A percentile compares a stretch with the other conserved stretches of the same genome.
These are phyloP conservation scores for Sebastes nivosus DNA, from an alignment of 2,797 vertebrate genomes.

Conservation along the genomic window DNA sequence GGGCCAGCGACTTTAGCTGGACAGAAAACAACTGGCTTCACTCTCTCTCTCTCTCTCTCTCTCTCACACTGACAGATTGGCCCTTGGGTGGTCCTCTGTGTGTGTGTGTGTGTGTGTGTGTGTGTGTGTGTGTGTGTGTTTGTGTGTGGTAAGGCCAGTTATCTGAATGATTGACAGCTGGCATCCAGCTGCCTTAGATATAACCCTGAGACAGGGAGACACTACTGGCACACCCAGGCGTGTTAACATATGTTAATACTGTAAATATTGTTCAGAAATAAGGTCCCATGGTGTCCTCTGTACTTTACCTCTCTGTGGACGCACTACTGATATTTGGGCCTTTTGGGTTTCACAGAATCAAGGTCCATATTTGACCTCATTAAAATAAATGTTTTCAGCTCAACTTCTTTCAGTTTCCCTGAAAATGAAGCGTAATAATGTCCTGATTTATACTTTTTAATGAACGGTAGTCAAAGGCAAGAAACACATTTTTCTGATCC, in stretches of 20 bases:
- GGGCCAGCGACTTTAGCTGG: constrained; percentile 66
- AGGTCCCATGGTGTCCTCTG: no score
- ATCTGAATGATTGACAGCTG: constrained; percentile 67
- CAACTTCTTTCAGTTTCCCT: neutral
- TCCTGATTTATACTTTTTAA: neutral
- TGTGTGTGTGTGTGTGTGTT: constrained; percentile 23
- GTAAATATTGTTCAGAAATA: no score
- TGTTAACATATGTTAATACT: no score
- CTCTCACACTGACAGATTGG: neutral
- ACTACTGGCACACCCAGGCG: neutral
- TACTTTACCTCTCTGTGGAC: no score
- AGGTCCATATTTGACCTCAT: neutral
- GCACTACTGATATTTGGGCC: neutral
- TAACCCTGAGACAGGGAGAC: constrained; percentile 15
- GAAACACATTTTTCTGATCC: no score
- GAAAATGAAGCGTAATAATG: neutral
- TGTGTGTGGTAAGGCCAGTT: constrained; percentile 47
- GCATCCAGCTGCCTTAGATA: constrained; percentile 58
- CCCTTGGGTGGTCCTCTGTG: neutral
- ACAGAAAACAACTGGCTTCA: constrained; percentile 65
- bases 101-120: constrained; percentile 16
- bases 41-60: constrained; percentile 1
- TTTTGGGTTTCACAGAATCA: neutral
- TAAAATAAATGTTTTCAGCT: neutral
- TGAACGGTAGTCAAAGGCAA: no score